Evolutionary conservation across 2,797 vertebrate genomes (phyloP), one percentile per base, ranked within the genome.

Genomic region (Poecilia picta): DNA sequence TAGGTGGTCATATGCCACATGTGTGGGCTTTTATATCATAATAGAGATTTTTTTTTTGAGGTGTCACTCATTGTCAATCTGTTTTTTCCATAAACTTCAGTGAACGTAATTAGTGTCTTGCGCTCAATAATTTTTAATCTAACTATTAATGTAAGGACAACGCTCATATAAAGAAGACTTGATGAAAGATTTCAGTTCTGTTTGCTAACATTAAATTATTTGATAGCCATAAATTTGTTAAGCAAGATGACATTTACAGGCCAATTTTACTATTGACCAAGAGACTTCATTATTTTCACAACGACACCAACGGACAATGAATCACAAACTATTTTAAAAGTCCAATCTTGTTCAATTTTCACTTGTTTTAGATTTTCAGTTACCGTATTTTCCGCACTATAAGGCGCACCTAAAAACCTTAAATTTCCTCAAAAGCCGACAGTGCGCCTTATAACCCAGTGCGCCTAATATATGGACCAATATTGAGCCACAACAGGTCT

Each of bases 361-460:
- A 62, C 59, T 62, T 33, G 31, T 62, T 33, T 62, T 62, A 62
- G 59, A 33, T 62, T 62, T 62, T 62, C n/a, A 62, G 15, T 62
- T 33, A 33, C 1, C n/a, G n/a, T n/a, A n/a, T n/a, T n/a, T n/a
- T n/a, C n/a, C n/a, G n/a, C n/a, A n/a, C n/a, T n/a, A n/a, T n/a
- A n/a, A n/a, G n/a, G n/a, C n/a, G n/a, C n/a, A n/a, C n/a, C n/a
- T n/a, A n/a, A n/a, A n/a, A n/a, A n/a, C n/a, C n/a, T n/a, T n/a
- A n/a, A n/a, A n/a, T n/a, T n/a, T n/a, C n/a, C n/a, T n/a, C n/a
- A n/a, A n/a, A n/a, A n/a, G n/a, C n/a, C n/a, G n/a, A n/a, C n/a
- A n/a, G n/a, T n/a, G n/a, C n/a, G n/a, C n/a, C n/a, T n/a, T n/a
- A n/a, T n/a, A n/a, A n/a, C n/a, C n/a, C n/a, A n/a, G n/a, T n/a